Evolutionary conservation across 2,113 vertebrate genomes (phyloP).

Genomic region (Indri indri): DNA sequence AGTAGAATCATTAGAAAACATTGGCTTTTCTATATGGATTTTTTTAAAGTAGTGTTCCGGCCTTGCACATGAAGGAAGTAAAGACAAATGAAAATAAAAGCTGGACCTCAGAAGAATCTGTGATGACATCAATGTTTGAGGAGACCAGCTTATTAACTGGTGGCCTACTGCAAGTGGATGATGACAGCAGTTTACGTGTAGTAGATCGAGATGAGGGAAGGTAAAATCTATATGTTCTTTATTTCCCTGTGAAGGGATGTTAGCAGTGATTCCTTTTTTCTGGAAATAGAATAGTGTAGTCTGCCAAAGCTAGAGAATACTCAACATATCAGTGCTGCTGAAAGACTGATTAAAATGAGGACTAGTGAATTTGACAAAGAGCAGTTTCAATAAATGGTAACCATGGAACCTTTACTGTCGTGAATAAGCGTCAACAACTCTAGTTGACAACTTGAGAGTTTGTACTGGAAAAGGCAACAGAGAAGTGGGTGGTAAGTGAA

Average conservation of each 20-base stretch:
- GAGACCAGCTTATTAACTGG: slow-evolving; percentile 77
- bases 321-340: background rate
- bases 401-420: background rate
- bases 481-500: background rate
- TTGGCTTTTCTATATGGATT: slow-evolving; percentile 14
- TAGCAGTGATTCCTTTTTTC: slow-evolving; percentile 38
- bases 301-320: background rate
- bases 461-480: background rate
- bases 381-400: background rate
- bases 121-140: slow-evolving; percentile 68
- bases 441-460: background rate
- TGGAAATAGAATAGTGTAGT: background rate
- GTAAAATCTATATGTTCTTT: slow-evolving; percentile 77
- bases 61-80: background rate
- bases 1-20: background rate
- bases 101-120: slow-evolving; percentile 61
- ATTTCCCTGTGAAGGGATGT: background rate
- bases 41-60: slow-evolving; percentile 51
- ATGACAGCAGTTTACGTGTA: slow-evolving; percentile 89
- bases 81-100: slow-evolving; percentile 59
- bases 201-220: slow-evolving; percentile 87
- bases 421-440: background rate
- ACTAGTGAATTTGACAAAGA: background rate
- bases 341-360: background rate
- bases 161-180: slow-evolving; percentile 82